Evolutionary conservation across 2,797 vertebrate species (phyloP).

Genomic region (Graptemys geographica): DNA sequence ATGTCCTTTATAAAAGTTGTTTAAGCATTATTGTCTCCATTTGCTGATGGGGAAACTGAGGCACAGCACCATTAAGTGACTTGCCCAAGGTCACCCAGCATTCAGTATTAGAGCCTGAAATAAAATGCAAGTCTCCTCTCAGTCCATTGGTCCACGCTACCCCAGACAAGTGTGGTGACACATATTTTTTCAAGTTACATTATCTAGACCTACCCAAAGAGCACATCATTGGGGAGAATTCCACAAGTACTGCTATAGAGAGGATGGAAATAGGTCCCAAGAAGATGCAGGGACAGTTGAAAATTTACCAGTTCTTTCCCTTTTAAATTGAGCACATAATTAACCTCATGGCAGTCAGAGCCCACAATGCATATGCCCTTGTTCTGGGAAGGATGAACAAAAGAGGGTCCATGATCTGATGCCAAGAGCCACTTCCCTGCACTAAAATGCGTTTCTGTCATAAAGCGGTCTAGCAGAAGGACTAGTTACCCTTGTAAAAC

Average conservation of each 20-base stretch:
- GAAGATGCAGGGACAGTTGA: not conserved
- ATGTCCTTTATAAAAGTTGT: not conserved
- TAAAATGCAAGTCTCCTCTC: not conserved
- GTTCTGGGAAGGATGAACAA: conserved; percentile 20
- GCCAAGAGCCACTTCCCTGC: conserved; percentile 42
- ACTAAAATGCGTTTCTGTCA: conserved; percentile 51
- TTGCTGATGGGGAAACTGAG: not conserved
- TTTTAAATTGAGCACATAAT: conserved; percentile 41
- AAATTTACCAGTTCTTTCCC: not conserved
- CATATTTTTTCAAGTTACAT: not conserved
- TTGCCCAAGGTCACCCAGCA: not conserved
- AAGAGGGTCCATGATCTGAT: conserved; percentile 48
- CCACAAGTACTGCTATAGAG: not conserved
- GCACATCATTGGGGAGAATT: not conserved
- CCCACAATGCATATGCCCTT: not conserved
- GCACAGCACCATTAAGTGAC: not conserved
- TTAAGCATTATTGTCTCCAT: not conserved
- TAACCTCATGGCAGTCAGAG: conserved; percentile 37
- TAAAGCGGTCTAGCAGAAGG: conserved; percentile 36
- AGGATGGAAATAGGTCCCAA: not conserved
- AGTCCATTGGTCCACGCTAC: not conserved
- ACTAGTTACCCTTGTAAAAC: conserved; percentile 6
- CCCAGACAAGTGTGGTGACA: not conserved
- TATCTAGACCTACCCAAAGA: not conserved
- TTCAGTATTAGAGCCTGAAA: not conserved